Evolutionary conservation across 2,888 invertebrate species (phyloP).

Genomic region (Agrilus mali): DNA sequence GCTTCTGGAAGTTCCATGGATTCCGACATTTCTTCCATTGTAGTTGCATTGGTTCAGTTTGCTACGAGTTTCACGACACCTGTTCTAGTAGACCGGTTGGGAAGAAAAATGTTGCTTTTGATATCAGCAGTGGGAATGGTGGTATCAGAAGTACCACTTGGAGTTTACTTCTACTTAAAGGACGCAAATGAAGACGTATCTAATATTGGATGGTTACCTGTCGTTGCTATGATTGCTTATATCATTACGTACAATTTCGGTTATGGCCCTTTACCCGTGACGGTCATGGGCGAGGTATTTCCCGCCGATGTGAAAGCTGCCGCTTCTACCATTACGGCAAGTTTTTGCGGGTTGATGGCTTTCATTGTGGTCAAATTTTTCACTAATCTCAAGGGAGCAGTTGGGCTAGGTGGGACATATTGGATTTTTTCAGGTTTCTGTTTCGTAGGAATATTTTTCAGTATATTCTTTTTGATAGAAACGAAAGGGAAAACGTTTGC

Average conservation of each 20-base stretch:
- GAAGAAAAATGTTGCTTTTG: constrained; percentile 55
- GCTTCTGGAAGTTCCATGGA: constrained; percentile 48
- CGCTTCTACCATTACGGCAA: constrained; percentile 59
- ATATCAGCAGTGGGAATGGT: constrained; percentile 53
- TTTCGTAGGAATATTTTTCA: constrained; percentile 51
- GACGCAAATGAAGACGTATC: constrained; percentile 11
- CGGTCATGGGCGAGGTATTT: constrained; percentile 66
- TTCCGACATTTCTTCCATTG: constrained; percentile 54
- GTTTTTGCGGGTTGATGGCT: constrained; percentile 57
- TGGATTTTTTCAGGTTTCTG: constrained; percentile 56
- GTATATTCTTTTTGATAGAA: constrained; percentile 62
- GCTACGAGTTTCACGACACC: constrained; percentile 57
- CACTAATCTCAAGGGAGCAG: constrained; percentile 36
- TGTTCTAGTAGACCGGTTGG: constrained; percentile 60
- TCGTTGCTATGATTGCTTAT: not conserved
- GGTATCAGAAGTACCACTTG: constrained; percentile 44
- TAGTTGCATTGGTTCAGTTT: constrained; percentile 62
- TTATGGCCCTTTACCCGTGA: constrained; percentile 64
- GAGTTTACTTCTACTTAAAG: constrained; percentile 50
- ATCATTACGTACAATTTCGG: constrained; percentile 24
- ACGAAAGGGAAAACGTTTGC: constrained; percentile 73
- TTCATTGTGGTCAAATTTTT: constrained; percentile 61
- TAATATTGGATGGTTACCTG: not conserved
- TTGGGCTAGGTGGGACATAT: constrained; percentile 57
- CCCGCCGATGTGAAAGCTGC: constrained; percentile 59